Base-by-base conservation (phyloP, 2,113 vertebrate species). In the Herpetotheres cachinnans region DNA sequence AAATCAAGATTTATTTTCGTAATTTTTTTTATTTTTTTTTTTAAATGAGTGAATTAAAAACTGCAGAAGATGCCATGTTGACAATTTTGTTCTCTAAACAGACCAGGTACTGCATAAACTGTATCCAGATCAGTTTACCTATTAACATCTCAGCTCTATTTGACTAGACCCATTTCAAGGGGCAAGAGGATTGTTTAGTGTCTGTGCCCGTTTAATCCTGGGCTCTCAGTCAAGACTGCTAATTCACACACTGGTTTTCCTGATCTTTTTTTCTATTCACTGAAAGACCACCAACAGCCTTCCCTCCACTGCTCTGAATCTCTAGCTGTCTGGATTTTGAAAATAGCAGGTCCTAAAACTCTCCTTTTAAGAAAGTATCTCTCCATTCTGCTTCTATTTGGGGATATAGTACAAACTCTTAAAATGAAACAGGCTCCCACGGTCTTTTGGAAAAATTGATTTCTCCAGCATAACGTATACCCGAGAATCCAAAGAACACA, bases 261-360 rank as follows among this genome's bases (percentile, higher is more conserved):
- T 54, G 56, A 87, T 69, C 40, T 92, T 58, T 65, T 92, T 89
- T 38, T 79, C 70, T 80, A 27, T 94, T 96, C 81, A 94, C n/a
- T 55, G 29, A 38, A 73, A 91, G 86, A 95, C 80, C 94, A 97
- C 84, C 89, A 95, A 93, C 83, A 95, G 89, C 49, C 19, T 93
- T 93, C 40, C 34, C 11, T 85, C 17, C 6, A 26, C 0, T 5
- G 38, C 24, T 85, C 56, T 63, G 44, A 85, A 82, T 76, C n/a
- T 79, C 34, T 36, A 49, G 19, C 15, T 56, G 46, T 24, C 72
- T 58, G 50, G 20, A 86, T 69, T 94, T 92, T 42, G 3, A 94
- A 91, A 95, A 87, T 56, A 56, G 7, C 40, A 74, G 3, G 19
- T 69, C 24, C 44, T 30, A 61, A 89, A 89, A 17, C 19, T 77